A percentile compares a stretch with the other conserved stretches of the same genome.
These are phyloP conservation scores for Sarcophaga variegata DNA, from an alignment of 2,888 invertebrate species.

Conservation along the genomic window DNA sequence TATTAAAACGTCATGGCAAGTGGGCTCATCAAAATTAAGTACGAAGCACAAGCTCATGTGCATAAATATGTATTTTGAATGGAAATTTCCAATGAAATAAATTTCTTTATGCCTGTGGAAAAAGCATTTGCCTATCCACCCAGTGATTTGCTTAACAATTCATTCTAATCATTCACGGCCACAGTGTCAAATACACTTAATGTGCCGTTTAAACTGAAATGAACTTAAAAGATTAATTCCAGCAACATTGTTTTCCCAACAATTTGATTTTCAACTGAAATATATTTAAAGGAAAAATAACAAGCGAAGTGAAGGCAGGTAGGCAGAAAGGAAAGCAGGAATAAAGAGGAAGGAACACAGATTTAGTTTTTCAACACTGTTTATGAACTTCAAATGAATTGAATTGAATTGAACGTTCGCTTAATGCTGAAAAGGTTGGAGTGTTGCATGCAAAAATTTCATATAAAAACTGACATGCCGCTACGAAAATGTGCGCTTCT, in stretches of 20 bases:
- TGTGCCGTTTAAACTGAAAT: background rate
- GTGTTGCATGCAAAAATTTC: constrained; percentile 54
- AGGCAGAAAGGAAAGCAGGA: background rate
- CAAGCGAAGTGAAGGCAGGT: background rate
- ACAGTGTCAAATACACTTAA: background rate
- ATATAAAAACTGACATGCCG: constrained; percentile 62
- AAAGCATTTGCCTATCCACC: too few species aligned
- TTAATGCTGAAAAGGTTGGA: background rate
- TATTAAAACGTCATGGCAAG: too few species aligned
- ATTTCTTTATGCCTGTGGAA: too few species aligned
- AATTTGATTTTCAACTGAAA: background rate
- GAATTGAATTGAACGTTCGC: constrained; percentile 16
- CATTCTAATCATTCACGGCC: background rate
- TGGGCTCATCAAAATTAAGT: too few species aligned
- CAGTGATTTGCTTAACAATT: background rate
- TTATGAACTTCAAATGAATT: constrained; percentile 43
- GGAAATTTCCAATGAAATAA: too few species aligned
- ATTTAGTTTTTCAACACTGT: background rate
- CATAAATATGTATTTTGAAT: too few species aligned
- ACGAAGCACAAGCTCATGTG: too few species aligned
- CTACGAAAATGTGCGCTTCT: constrained; percentile 66
- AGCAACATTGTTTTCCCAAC: background rate
- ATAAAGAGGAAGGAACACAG: background rate
- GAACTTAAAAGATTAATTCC: background rate
- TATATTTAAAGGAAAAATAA: background rate